Base-by-base conservation (phyloP, 2,113 vertebrate species). In the Eulemur macaco region DNA sequence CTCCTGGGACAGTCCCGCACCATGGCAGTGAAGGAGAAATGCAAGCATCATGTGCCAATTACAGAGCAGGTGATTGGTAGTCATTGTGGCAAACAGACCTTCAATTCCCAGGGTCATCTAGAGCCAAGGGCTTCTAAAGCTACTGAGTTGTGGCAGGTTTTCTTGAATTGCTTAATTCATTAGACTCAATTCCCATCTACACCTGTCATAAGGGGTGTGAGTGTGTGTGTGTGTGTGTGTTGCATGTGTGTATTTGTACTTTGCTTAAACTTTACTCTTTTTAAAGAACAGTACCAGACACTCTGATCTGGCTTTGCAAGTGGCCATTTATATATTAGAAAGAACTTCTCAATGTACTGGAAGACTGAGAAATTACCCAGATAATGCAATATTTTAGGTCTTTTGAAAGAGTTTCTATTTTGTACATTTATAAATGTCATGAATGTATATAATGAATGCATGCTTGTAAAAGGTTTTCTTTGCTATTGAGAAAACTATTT, bases 401-500 rank as follows among this genome's bases (percentile, higher is more conserved):
- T 80, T 80, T 87, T 18, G 47, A 90, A 91, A 56, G 27, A 63
- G 21, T 77, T 91, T 91, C 39, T 78, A 21, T 42, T 3, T 14
- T 60, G 3, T 66, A 34, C 47, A 74, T 50, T 89, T 87, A 88
- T 63, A 88, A 95, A 81, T 56, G 13, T 29, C 81, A 34, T 11
- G 0, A 4, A 39, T 27, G 4, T 69, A n/a, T 47, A 3, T 29
- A 76, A 95, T 76, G n/a, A 85, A 81, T 14, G 84, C 0, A 42
- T 25, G 78, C 11, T 91, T 39, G 58, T 42, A 58, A 88, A 78
- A 83, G 8, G 5, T 17, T 66, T 56, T 80, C 10, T 56, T 29
- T 84, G 11, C 31, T 91, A 60, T 52, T 88, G 21, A 96, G 18
- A 91, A 83, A 80, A 60, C 8, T 76, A 76, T 95, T 88, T 91